Percentiles rank a stretch among this genome's conserved stretches.
phyloP scores from a whole-genome alignment of 2,113 vertebrate species.

The Syngnathoides biaculeatus region DNA sequence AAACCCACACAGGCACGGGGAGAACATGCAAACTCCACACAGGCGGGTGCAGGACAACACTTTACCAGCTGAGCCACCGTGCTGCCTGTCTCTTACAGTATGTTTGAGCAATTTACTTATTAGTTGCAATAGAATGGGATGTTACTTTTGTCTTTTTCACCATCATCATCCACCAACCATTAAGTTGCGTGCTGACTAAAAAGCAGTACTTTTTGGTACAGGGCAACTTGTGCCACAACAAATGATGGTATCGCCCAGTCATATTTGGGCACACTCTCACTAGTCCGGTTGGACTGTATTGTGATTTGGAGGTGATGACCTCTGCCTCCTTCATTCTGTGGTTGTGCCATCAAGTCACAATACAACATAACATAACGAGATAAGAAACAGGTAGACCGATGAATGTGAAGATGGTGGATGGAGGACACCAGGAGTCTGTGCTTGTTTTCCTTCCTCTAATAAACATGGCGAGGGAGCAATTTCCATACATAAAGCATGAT shows the following conservation, averaged over 20 bases:
- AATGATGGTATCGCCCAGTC: not conserved
- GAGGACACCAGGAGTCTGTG: constrained; percentile 1
- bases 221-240: not conserved
- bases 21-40: no score
- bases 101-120: no score
- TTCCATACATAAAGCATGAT: constrained; percentile 30
- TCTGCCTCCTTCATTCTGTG: not conserved
- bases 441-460: not conserved
- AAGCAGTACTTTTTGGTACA: no score
- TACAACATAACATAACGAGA: not conserved
- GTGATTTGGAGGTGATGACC: not conserved
- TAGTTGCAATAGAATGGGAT: no score
- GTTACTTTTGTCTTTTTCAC: no score
- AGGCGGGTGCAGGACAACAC: no score
- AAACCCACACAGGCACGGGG: no score
- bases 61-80: no score
- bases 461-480: constrained; percentile 23
- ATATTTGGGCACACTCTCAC: not conserved
- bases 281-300: no score
- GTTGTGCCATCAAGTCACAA: not conserved
- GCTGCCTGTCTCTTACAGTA: no score
- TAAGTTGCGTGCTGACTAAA: no score
- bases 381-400: constrained; percentile 9
- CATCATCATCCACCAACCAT: no score
- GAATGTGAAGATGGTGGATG: not conserved